Base-by-base conservation (phyloP, 1,140 invertebrate genomes). In the Drosophila funebris region DNA sequence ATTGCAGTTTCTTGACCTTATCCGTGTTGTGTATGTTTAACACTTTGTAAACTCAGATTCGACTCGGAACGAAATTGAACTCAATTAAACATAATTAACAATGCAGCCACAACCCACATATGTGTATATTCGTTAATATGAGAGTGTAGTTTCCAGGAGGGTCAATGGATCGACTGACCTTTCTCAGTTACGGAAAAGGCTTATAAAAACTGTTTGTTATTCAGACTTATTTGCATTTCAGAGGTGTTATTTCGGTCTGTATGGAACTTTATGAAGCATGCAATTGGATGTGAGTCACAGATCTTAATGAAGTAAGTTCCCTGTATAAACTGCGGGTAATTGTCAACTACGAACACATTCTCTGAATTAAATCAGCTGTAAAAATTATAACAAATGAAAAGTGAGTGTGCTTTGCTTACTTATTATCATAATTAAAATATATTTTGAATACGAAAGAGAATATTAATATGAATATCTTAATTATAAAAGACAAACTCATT, bases 41-140 rank as follows among this genome's bases (percentile, higher is more conserved):
- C 83, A 87, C 83, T 76, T 88, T 79, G 44, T 68, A 73, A 78
- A 82, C 68, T 80, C 48, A 13, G 20, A 69, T 79, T 46, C 63
- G 76, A 68, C 71, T 72, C 39, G 58, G 39, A 52, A 41, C 53
- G 48, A 81, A 64, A 88, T 82, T 82, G 62, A 73, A 70, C 46
- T 60, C 78, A 87, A 87, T 87, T 82, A 69, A 53, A 11, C 41
- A 54, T 72, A 70, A 85, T 85, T 87, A 87, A 85, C 58, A 54
- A 44, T 57, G 63, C 63, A 74, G 57, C 69, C 63, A 14, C 20
- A 27, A 33, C 50, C 7, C 36, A 36, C 50, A 18, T 50, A 8
- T 14, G 14, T 3, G 7, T 5, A 16, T 7, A 18, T 16, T 16
- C 6, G 16, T 3, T 24, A 56, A 7, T 9, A 54, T 56, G 60